Conservation (phyloP, 2,888 invertebrate genomes). For the Pristionchus mayeri region DNA sequence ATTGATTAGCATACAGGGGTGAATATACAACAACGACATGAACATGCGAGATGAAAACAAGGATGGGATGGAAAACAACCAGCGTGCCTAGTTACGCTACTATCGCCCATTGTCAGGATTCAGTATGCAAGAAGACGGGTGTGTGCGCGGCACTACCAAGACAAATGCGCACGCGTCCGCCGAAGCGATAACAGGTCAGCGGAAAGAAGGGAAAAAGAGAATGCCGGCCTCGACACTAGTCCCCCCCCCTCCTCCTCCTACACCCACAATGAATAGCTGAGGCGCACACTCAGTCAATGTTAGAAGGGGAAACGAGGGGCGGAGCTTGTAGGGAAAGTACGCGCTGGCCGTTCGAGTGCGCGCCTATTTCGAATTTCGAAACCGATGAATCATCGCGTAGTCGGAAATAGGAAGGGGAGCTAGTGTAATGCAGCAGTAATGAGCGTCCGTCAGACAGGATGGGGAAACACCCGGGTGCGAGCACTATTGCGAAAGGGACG, state of each 20-base stretch:
- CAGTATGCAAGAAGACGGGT: background rate
- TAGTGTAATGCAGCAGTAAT: slow-evolving; percentile 15
- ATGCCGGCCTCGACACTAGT: slow-evolving; percentile 28
- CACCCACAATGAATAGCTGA: slow-evolving; percentile 42
- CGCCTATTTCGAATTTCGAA: slow-evolving; percentile 36
- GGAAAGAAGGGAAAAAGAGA: background rate
- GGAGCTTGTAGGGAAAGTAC: background rate
- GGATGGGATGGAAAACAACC: no score
- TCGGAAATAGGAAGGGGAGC: background rate
- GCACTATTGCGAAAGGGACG: slow-evolving; percentile 33
- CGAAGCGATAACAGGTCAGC: background rate
- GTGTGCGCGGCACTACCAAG: background rate
- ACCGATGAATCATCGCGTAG: background rate
- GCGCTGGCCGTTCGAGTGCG: background rate
- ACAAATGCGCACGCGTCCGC: slow-evolving; percentile 12
- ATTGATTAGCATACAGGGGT: background rate
- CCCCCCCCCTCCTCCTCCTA: no score
- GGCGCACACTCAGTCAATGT: background rate
- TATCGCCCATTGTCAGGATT: no score
- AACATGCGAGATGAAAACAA: no score
- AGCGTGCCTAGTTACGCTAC: no score
- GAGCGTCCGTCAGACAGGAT: background rate
- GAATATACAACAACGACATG: background rate
- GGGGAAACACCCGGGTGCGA: slow-evolving; percentile 3
- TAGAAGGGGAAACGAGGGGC: background rate